phyloP scores from a whole-genome alignment of 2,888 invertebrate genomes.

The Oasisia sp. region DNA sequence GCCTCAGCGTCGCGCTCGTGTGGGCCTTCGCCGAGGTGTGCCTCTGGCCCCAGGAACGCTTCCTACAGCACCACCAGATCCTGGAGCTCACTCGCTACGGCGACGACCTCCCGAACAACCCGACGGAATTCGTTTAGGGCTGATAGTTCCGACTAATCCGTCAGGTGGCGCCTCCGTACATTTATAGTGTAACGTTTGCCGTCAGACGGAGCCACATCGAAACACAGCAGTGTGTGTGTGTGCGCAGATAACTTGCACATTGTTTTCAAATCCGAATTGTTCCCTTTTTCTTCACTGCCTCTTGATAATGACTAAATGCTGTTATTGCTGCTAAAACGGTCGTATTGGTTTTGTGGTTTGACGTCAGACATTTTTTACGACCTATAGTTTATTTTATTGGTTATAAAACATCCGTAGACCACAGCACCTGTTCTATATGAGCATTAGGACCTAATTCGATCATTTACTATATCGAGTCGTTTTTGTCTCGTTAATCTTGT shows the following conservation, averaged over 20 bases:
- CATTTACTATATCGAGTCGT: too few relatives aligned
- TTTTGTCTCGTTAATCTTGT: too few relatives aligned
- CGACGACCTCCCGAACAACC: not conserved
- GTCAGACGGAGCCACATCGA: not conserved
- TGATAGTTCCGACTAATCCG: not conserved
- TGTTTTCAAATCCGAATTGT: not conserved
- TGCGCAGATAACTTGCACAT: not conserved
- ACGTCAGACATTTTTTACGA: not conserved
- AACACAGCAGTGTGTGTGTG: not conserved
- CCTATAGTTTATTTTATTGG: not conserved
- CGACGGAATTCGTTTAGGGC: not conserved
- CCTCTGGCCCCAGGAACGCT: not conserved
- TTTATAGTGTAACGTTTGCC: not conserved
- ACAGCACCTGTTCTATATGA: too few relatives aligned
- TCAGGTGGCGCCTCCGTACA: not conserved
- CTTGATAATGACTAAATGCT: too few relatives aligned
- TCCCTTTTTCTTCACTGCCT: not conserved
- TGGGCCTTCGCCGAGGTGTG: not conserved
- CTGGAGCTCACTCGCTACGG: not conserved
- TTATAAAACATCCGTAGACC: not conserved
- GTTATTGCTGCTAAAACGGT: too few relatives aligned
- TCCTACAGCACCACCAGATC: not conserved
- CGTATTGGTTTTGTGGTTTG: not conserved
- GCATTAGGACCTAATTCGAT: too few relatives aligned
- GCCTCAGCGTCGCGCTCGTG: not conserved